Evolutionary conservation across 2,797 vertebrate genomes (phyloP), one percentile per base, ranked within the genome.

Genomic region (Lepus oiostolus): DNA sequence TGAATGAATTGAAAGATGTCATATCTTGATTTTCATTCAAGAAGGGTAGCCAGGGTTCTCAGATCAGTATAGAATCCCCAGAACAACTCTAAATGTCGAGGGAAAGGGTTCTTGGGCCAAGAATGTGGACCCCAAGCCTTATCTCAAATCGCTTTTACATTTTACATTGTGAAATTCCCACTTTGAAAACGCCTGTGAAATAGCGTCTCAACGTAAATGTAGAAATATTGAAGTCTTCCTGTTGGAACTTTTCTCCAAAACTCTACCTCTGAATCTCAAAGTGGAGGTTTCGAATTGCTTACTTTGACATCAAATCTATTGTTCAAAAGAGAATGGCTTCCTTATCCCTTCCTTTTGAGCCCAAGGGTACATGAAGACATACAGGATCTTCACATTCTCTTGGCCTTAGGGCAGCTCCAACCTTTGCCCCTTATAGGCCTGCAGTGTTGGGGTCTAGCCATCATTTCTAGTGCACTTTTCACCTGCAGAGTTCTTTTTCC

Each of bases 111-210:
- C 52, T 85, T 30, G 3, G 35, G 10, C 26, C 50, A 52, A 4
- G 22, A 35, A 12, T 38, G 5, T 8, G 30, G 30, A 4, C 54
- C 42, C 54, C 54, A 16, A 58, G 7, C 62, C 89, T 71, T 70
- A 91, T 62, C 54, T 24, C 63, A 91, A 84, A 26, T 30, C n/a
- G 21, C 8, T 68, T 92, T 82, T 50, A 83, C 35, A 22, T 76
- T 75, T 90, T 54, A 42, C 76, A 92, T 88, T 26, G 22, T 74
- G 38, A 28, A 74, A 85, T 87, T 75, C 72, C 76, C 62, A 88
- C 75, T 91, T 79, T 76, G 68, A 68, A 79, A 35, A 77, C 16
- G 42, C n/a, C 50, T 7, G n/a, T 71, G 28, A 89, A 76, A 75
- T 75, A 47, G 16, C 38, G 8, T 81, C 50, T 85, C 2, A 2